Evolutionary conservation across 2,113 vertebrate genomes (phyloP).

Genomic region (Macquaria australasica): DNA sequence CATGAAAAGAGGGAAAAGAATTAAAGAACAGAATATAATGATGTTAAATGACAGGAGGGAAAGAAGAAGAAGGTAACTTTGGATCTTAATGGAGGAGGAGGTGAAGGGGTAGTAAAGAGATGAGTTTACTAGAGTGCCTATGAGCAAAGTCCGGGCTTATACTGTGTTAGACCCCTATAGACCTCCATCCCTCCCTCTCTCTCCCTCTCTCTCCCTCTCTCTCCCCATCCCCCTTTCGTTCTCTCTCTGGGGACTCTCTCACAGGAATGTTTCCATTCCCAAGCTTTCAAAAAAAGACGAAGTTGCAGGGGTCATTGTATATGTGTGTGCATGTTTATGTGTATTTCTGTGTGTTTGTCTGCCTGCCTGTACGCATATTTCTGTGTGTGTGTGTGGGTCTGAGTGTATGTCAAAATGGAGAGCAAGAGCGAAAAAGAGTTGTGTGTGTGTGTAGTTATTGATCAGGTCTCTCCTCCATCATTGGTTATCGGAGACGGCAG

Average conservation of each 20-base stretch:
- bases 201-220: conserved; percentile 46
- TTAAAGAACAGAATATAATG: background rate
- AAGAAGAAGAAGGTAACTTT: background rate
- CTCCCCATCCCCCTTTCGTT: conserved; percentile 26
- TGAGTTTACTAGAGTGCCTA: background rate
- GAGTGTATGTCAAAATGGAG: conserved; percentile 17
- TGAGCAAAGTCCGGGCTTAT: conserved; percentile 2
- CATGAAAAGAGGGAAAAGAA: conserved; percentile 36
- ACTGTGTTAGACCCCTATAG: conserved; percentile 17
- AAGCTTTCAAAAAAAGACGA: conserved; percentile 68
- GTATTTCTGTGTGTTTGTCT: background rate
- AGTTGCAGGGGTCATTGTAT: conserved; percentile 68
- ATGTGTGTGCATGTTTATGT: conserved; percentile 9
- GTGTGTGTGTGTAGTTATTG: conserved; percentile 47
- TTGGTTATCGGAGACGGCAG: conserved; percentile 69
- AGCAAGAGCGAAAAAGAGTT: background rate
- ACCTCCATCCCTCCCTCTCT: conserved; percentile 17
- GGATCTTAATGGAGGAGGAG: background rate
- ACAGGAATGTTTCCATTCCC: conserved; percentile 82
- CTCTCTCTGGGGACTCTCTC: conserved; percentile 66
- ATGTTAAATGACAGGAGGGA: conserved; percentile 7
- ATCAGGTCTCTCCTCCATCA: conserved; percentile 67
- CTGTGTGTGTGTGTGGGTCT: background rate
- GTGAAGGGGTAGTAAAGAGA: background rate
- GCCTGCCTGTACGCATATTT: background rate